Evolutionary conservation across 2,113 vertebrate genomes (phyloP).

Genomic region (Sorex fumeus): DNA sequence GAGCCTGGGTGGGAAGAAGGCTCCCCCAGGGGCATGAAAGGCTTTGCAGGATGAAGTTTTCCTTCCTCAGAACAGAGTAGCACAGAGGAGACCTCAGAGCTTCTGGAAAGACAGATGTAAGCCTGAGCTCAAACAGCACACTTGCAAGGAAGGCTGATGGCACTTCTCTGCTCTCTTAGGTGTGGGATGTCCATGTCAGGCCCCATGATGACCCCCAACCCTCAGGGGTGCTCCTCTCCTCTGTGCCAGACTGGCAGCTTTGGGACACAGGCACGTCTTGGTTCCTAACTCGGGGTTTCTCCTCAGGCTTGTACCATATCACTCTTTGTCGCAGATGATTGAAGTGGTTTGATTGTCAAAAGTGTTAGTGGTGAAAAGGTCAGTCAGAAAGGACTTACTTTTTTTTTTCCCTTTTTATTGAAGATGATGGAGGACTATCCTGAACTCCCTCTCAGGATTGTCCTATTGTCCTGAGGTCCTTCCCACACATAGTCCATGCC

Average conservation of each 20-base stretch:
- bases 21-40: no score
- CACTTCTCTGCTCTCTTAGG: not conserved
- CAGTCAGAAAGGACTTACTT: conserved; percentile 19
- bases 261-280: not conserved
- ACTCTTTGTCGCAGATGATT: not conserved
- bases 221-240: no score
- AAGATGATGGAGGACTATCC: not conserved
- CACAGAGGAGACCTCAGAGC: not conserved
- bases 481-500: not conserved
- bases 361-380: conserved; percentile 11
- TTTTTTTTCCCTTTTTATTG: not conserved
- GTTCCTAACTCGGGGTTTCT: not conserved
- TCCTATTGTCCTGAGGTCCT: no score
- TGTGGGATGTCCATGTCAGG: no score
- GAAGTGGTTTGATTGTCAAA: not conserved
- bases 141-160: fast-evolving
- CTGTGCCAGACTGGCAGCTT: not conserved
- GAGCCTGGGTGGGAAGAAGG: not conserved
- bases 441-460: not conserved
- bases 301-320: not conserved
- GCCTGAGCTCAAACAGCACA: not conserved
- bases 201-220: no score
- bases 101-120: not conserved
- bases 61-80: not conserved
- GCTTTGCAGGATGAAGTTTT: conserved; percentile 17